Base-by-base conservation (phyloP, 2,888 invertebrate genomes). In the Limnephilus lunatus region DNA sequence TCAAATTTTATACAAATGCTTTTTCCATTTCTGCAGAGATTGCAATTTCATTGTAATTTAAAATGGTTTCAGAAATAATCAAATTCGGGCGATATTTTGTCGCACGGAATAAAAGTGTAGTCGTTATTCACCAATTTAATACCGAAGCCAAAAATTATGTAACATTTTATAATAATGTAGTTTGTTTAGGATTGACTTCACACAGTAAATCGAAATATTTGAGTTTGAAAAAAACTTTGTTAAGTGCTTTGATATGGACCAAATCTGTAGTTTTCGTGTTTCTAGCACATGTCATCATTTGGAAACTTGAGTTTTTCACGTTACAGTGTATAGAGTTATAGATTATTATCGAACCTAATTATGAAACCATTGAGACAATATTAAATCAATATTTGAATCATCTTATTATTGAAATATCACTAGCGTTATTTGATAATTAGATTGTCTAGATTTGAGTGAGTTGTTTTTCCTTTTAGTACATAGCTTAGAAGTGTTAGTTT, bases 211-310 rank as follows among this genome's bases (percentile, higher is more conserved):
- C 83, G 35, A 83, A 35, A 14, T 39, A 83, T 83, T 83, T 83
- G 83, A 83, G 83, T 83, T 83, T 83, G 35, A 83, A 83, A n/a
- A 86, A 44, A 86, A 44, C 39, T 86, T 86, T 48, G 25, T 86
- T 86, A 86, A 86, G 86, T 86, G 86, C 86, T 86, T 86, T 86
- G 86, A 68, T 88, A 88, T 88, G 88, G 88, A 88, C 88, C 88
- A 88, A 88, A 88, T 35, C 68, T 32, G 88, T 88, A 88, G 88
- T 88, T 80, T 68, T 88, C 53, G 32, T 88, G 88, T 88, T 53
- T 88, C 25, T 88, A 68, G 88, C 88, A 88, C 88, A 88, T n/a
- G 31, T 68, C 88, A 68, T 68, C 68, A 68, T 88, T 88, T 53
- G 53, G 30, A 68, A 35, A 86, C n/a, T n/a, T 86, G 19, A 68